These are phyloP conservation scores for Drosophila cardini DNA, from an alignment of 1,140 invertebrate species.

Conservation along the genomic window DNA sequence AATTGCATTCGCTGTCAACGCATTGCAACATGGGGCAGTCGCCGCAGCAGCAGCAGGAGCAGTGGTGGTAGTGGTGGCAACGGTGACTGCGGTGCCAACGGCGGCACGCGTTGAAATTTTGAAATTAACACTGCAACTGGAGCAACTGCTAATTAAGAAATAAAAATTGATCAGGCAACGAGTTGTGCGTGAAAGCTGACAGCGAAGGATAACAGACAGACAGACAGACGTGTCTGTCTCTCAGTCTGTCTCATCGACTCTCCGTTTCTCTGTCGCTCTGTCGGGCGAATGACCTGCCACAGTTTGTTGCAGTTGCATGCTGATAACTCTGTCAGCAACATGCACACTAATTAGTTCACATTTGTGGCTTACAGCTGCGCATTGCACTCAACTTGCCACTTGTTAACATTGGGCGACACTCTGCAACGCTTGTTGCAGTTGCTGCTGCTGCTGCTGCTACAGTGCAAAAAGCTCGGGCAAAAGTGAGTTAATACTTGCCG, in stretches of 20 bases:
- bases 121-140: conserved; percentile 80
- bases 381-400: conserved; percentile 70
- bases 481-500: conserved; percentile 73
- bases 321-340: conserved; percentile 75
- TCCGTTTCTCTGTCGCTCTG: not conserved
- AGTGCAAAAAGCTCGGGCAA: conserved; percentile 56
- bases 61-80: conserved; percentile 5
- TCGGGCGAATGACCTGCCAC: conserved; percentile 68
- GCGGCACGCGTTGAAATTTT: conserved; percentile 77
- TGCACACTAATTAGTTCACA: conserved; percentile 80
- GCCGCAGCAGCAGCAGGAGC: conserved; percentile 15
- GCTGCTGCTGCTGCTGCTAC: not conserved
- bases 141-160: conserved; percentile 80
- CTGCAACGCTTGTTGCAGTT: conserved; percentile 3
- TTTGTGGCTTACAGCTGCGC: conserved; percentile 55
- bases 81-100: conserved; percentile 13
- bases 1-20: conserved; percentile 84
- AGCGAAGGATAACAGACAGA: conserved; percentile 55
- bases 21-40: conserved; percentile 61
- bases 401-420: conserved; percentile 61
- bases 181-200: conserved; percentile 62
- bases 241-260: not conserved
- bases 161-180: conserved; percentile 67
- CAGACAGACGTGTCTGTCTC: conserved; percentile 20
- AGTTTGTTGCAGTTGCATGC: conserved; percentile 33